phyloP scores from a whole-genome alignment of 2,113 vertebrate genomes.

The Azemiops feae region DNA sequence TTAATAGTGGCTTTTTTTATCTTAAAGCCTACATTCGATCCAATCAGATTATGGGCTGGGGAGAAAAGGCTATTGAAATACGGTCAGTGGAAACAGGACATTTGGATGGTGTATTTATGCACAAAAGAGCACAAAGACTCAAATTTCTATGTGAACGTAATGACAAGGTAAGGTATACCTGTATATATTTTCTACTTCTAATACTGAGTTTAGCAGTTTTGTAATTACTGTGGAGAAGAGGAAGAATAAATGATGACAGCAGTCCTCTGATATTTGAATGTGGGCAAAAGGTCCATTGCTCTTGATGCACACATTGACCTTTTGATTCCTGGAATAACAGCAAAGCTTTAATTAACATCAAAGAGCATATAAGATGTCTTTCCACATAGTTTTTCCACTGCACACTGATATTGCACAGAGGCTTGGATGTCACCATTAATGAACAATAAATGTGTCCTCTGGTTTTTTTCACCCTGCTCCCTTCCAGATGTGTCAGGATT shows the following conservation, averaged over 20 bases:
- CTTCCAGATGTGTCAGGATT: background rate
- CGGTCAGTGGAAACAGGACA: constrained; percentile 97
- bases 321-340: background rate
- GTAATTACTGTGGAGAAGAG: background rate
- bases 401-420: background rate
- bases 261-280: background rate
- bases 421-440: background rate
- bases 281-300: background rate
- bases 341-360: background rate
- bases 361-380: background rate
- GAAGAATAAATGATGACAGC: too few relatives aligned
- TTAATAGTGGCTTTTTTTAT: constrained; percentile 11
- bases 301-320: background rate
- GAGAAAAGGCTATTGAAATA: constrained; percentile 98
- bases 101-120: constrained; percentile 98
- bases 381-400: background rate
- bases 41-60: constrained; percentile 99
- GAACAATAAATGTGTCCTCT: background rate
- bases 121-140: constrained; percentile 97
- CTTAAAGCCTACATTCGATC: constrained; percentile 93
- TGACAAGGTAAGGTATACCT: constrained; percentile 84
- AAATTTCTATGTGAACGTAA: constrained; percentile 98
- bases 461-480: background rate
- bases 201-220: rapidly evolving
- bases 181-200: background rate